These are phyloP conservation scores for Panulirus ornatus DNA, from an alignment of 1,140 invertebrate genomes.

Conservation along the genomic window DNA sequence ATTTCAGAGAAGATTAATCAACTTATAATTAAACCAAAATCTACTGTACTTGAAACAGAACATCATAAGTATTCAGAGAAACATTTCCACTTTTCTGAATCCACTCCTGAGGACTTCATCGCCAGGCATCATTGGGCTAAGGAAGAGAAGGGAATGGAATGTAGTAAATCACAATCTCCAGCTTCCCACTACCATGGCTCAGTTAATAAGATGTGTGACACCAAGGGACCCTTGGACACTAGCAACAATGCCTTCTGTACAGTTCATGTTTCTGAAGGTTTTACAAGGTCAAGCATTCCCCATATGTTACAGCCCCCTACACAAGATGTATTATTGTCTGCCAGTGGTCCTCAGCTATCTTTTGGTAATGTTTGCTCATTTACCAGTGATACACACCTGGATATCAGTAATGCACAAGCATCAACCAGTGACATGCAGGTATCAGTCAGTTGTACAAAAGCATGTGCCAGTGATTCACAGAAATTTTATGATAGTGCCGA, in stretches of 20 bases:
- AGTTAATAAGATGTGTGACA: too few relatives aligned
- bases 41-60: neutral
- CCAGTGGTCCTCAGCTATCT: neutral
- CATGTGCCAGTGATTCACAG: neutral
- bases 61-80: neutral
- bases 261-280: too few relatives aligned
- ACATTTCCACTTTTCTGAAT: neutral
- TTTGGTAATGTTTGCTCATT: neutral
- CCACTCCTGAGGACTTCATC: neutral
- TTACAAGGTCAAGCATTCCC: too few relatives aligned
- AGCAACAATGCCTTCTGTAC: too few relatives aligned
- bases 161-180: neutral
- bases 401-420: neutral
- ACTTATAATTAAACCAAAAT: neutral
- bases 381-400: neutral
- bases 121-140: neutral
- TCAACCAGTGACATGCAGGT: neutral
- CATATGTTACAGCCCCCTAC: neutral
- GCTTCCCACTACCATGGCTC: too few relatives aligned
- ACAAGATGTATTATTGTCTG: neutral
- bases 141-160: neutral
- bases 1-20: slow-evolving; percentile 1
- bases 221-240: too few relatives aligned
- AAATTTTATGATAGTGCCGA: too few relatives aligned
- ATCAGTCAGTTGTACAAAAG: neutral